Evolutionary conservation across 2,888 invertebrate genomes (phyloP).

Genomic region (Fragum whitleyi): DNA sequence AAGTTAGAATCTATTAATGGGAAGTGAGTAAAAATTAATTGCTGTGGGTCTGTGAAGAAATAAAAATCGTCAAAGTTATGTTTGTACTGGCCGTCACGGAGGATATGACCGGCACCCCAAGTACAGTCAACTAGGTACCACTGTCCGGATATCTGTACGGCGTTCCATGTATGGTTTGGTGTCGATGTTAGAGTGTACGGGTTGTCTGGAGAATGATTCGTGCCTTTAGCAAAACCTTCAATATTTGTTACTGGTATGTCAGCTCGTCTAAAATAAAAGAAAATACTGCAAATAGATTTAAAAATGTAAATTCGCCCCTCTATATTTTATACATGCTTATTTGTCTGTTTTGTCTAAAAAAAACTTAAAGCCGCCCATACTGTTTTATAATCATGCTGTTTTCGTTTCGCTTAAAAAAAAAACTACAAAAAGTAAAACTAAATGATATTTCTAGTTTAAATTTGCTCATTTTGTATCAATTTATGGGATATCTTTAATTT

Average conservation of each 20-base stretch:
- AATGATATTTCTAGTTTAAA: no score
- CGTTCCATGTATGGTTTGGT: conserved; percentile 67
- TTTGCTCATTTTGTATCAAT: no score
- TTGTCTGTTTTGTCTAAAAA: no score
- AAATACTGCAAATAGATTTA: neutral
- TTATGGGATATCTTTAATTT: no score
- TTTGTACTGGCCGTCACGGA: conserved; percentile 27
- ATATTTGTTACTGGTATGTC: conserved; percentile 49
- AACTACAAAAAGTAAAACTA: no score
- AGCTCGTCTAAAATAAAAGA: conserved; percentile 34
- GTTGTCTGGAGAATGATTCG: conserved; percentile 42
- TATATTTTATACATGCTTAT: no score
- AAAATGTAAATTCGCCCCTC: no score
- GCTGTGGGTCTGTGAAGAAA: conserved; percentile 52
- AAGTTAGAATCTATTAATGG: conserved; percentile 30
- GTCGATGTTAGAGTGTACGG: conserved; percentile 13
- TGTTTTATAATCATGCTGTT: neutral
- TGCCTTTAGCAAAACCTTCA: conserved; percentile 62
- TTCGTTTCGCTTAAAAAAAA: no score
- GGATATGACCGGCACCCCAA: conserved; percentile 64
- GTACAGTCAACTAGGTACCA: conserved; percentile 63
- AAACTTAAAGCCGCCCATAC: no score
- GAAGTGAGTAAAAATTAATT: conserved; percentile 38
- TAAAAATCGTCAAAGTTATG: conserved; percentile 41
- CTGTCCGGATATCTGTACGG: conserved; percentile 39